phyloP scores from a whole-genome alignment of 2,113 vertebrate genomes.

The Oriolus oriolus region DNA sequence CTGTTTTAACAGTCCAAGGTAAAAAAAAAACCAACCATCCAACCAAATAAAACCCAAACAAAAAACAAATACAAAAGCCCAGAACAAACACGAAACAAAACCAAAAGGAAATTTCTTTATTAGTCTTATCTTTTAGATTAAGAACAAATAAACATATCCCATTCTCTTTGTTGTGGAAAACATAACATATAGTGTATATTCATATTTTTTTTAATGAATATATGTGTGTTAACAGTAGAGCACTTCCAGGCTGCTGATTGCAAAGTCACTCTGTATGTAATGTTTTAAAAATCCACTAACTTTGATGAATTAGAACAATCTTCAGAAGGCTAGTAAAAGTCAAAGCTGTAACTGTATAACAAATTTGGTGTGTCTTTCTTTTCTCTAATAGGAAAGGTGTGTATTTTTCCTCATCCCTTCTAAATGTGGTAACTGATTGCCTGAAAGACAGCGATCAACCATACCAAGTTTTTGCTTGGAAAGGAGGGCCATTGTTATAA shows the following conservation, averaged over 20 bases:
- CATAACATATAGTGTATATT: not conserved
- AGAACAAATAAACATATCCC: not conserved
- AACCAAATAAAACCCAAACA: not conserved
- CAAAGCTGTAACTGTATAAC: not conserved
- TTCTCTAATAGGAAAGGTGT: not conserved
- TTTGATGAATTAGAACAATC: not conserved
- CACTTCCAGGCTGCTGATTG: not conserved
- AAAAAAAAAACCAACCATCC: not conserved
- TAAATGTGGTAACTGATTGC: not conserved
- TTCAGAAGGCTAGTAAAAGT: not conserved
- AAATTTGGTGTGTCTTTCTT: not conserved
- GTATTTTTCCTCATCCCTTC: not conserved
- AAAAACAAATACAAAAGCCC: not conserved
- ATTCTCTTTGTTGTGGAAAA: not conserved
- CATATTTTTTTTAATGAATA: not conserved
- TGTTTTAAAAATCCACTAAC: not conserved
- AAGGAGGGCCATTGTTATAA: not conserved
- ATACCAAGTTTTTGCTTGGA: not conserved
- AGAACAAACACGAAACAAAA: not conserved
- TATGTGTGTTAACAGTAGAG: not conserved
- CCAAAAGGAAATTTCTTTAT: not conserved
- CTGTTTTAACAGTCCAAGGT: not conserved
- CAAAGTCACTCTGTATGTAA: not conserved
- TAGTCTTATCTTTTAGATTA: not conserved
- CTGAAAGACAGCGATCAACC: not conserved